Evolutionary conservation across 1,140 invertebrate species (phyloP), one percentile per base, ranked within the genome.

Genomic region (Drosophila punjabiensis): DNA sequence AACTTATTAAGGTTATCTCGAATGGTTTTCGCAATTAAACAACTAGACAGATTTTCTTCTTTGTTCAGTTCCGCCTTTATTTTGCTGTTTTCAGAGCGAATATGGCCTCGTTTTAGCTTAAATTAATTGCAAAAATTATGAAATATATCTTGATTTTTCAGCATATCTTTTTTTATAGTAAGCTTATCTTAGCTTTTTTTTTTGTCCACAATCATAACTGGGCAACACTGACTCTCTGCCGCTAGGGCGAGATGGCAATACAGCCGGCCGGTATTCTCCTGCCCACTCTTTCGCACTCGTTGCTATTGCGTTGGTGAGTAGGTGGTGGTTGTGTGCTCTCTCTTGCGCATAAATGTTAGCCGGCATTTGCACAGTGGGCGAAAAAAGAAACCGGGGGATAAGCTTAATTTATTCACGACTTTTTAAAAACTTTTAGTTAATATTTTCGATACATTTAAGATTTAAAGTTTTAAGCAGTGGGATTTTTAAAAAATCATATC

Each of bases 191-290:
- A 24, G 24, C 24, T 24, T 24, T 24, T 24, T 24, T 24, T 24
- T 24, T 24, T 24, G 24, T 24, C 24, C 24, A 24, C 1, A 24
- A 24, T 24, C 24, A 24, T 24, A 24, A 24, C 24, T 3, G 3
- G 24, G 24, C 24, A 24, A 24, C 24, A 24, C 24, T 24, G 24
- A 3, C 24, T 24, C 24, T 24, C 28, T 67, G 63, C 30, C 20
- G 43, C 6, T 24, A 18, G 48, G 37, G 68, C 56, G 69, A 37
- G 69, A 74, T 11, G 33, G 55, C 69, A 11, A 45, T 74, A 62
- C 3, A 32, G 32, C 69, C 67, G 58, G 71, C 24, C 14, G 9
- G 14, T 39, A 20, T 16, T 39, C 14, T 71, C 50, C 8, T 28
- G 18, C 37, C 33, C 24, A 14, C 65, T 33, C 65, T 4, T 28